Evolutionary conservation across 2,797 vertebrate species (phyloP), one percentile per base, ranked within the genome.

Genomic region (Anomalospiza imberbis): DNA sequence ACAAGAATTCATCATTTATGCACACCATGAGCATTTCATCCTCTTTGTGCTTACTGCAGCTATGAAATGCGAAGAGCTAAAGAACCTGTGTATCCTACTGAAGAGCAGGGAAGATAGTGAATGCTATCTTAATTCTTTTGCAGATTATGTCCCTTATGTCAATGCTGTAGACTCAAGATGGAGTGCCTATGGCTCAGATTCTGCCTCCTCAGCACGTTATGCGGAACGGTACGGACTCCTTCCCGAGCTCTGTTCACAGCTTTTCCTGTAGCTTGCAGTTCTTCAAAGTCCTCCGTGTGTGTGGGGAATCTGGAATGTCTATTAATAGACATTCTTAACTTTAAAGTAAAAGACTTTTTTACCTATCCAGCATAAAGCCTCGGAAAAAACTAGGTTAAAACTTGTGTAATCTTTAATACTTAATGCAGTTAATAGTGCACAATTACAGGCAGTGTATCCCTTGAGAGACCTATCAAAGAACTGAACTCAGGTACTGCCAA

Each of bases 111-210:
- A 45, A 65, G 48, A 16, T 10, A 61, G 70, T 65, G 16, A 71
- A 36, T 8, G 47, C 17, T 65, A 1, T 75, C 36, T 93, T 88
- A 4, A 50, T 65, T 93, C 92, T 73, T 77, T 80, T 96, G 10
- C 94, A 99, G 99, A 99, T 97, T 99, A 99, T 88, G 98, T 98
- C 95, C 98, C 98, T 66, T 99, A 98, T 79, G 96, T 98, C 94
- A 99, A 98, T 96, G 99, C 98, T 89, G 96, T 98, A 29, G 99
- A 99, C 97, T 99, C 98, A 91, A 98, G 98, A 89, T 99, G 99
- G 99, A 98, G 98, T 96, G 98, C 99, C 54, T 98, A 98, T 93
- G 98, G 98, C 63, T 99, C 98, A 1, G 98, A 99, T 93, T 98
- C 98, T 60, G 96, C 98, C 79, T 98, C 98, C 68, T 98, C 98